Percentiles rank a stretch among this genome's conserved stretches.
phyloP scores from a whole-genome alignment of 2,888 invertebrate species.

The Pelosia muscerda region DNA sequence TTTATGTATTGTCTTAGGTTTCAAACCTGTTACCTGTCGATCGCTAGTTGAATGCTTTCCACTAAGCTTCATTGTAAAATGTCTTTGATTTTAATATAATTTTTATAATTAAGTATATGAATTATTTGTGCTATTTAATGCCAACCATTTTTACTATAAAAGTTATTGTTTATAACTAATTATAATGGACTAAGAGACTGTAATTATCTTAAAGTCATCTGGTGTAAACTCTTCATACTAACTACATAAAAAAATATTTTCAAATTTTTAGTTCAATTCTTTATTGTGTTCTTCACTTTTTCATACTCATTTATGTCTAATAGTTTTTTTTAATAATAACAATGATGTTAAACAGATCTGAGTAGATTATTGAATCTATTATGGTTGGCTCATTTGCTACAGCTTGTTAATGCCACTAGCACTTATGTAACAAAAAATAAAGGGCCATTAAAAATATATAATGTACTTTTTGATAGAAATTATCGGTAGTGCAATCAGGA shows the following conservation, averaged over 20 bases:
- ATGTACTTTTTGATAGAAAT: not conserved
- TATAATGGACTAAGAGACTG: no score
- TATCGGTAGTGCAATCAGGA: not conserved
- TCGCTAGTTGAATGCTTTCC: no score
- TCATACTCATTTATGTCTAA: not conserved
- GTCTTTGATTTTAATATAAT: no score
- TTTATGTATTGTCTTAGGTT: no score
- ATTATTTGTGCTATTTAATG: no score
- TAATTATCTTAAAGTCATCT: not conserved
- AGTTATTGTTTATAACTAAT: no score
- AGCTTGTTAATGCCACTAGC: not conserved
- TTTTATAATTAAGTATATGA: no score
- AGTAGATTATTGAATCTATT: not conserved
- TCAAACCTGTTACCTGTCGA: no score
- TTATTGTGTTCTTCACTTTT: not conserved
- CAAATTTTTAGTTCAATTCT: no score
- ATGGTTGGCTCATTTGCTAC: slow-evolving; percentile 5
- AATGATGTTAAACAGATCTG: not conserved
- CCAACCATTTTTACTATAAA: not conserved
- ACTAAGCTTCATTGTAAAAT: no score
- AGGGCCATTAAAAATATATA: slow-evolving; percentile 1
- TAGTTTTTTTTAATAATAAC: not conserved
- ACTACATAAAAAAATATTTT: no score
- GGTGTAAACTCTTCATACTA: not conserved
- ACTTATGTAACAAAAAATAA: not conserved